Conservation (phyloP, 1,140 invertebrate genomes). For the Trichomalopsis sarcophagae region DNA sequence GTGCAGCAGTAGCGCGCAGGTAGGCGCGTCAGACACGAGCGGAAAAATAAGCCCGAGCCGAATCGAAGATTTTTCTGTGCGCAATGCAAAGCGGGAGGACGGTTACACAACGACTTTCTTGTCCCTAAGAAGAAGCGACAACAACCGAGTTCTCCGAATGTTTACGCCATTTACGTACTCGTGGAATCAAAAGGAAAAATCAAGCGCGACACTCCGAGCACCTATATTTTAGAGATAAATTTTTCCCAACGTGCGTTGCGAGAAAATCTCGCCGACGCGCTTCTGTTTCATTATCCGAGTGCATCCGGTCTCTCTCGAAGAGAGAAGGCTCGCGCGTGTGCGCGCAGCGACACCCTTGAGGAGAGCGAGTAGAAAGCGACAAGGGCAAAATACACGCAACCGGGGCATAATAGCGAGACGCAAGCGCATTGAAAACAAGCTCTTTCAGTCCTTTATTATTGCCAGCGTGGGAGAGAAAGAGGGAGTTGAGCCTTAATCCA, state of each 20-base stretch:
- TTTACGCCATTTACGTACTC: not conserved
- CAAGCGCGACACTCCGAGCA: not conserved
- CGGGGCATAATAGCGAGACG: not conserved
- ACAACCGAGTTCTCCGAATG: not conserved
- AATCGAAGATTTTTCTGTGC: conserved; percentile 12
- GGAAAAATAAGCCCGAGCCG: conserved; percentile 6
- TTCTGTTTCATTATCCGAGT: conserved; percentile 28
- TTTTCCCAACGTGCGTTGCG: not conserved
- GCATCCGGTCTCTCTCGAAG: conserved; percentile 17
- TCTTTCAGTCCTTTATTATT: not conserved
- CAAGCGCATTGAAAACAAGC: not conserved
- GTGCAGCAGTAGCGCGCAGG: conserved; percentile 22
- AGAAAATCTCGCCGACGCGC: too few relatives aligned
- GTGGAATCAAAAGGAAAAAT: not conserved
- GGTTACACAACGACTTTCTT: not conserved
- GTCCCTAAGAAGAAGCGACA: not conserved
- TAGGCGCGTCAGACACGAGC: not conserved
- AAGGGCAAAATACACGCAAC: not conserved
- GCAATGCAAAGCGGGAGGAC: not conserved
- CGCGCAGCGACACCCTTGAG: conserved; percentile 26
- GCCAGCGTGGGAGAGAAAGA: not conserved
- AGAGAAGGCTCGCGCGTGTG: not conserved
- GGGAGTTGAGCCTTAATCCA: conserved; percentile 67
- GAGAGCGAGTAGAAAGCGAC: conserved; percentile 29
- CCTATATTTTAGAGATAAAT: not conserved